phyloP scores from a whole-genome alignment of 2,888 invertebrate genomes.

The Biston stratarius region DNA sequence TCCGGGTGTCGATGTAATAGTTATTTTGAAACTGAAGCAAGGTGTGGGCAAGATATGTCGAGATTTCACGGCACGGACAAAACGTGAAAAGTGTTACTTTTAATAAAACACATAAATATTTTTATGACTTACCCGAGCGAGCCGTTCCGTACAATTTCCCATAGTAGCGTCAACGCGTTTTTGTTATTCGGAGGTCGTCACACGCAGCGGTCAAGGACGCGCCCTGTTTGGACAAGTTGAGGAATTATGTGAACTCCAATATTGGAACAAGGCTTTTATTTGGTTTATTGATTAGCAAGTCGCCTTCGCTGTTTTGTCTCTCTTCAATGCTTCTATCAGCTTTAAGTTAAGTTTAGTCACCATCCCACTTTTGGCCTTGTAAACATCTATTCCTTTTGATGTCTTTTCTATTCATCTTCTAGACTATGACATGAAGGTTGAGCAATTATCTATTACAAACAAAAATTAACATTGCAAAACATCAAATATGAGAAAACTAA shows the following conservation, averaged over 20 bases:
- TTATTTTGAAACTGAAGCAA: not conserved
- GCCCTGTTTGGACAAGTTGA: slow-evolving; percentile 45
- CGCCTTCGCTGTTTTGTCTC: slow-evolving; percentile 15
- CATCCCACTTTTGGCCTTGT: slow-evolving; percentile 4
- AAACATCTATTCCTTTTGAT: slow-evolving; percentile 3
- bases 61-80: not conserved
- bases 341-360: not conserved
- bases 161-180: slow-evolving; percentile 38
- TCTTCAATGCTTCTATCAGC: slow-evolving; percentile 5
- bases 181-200: slow-evolving; percentile 44
- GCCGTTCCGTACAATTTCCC: slow-evolving; percentile 26
- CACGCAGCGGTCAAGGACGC: slow-evolving; percentile 52
- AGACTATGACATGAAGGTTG: not conserved
- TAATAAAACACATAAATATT: slow-evolving; percentile 14
- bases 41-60: not conserved
- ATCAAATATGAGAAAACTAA: slow-evolving; percentile 30
- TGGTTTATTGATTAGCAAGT: slow-evolving; percentile 33
- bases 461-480: slow-evolving; percentile 8
- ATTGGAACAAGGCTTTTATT: slow-evolving; percentile 35
- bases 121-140: slow-evolving; percentile 11
- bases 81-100: not conserved
- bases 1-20: not conserved
- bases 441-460: not conserved
- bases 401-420: not conserved
- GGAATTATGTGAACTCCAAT: slow-evolving; percentile 36